Base-by-base conservation (phyloP, 2,797 vertebrate genomes). In the Tinamus major region DNA sequence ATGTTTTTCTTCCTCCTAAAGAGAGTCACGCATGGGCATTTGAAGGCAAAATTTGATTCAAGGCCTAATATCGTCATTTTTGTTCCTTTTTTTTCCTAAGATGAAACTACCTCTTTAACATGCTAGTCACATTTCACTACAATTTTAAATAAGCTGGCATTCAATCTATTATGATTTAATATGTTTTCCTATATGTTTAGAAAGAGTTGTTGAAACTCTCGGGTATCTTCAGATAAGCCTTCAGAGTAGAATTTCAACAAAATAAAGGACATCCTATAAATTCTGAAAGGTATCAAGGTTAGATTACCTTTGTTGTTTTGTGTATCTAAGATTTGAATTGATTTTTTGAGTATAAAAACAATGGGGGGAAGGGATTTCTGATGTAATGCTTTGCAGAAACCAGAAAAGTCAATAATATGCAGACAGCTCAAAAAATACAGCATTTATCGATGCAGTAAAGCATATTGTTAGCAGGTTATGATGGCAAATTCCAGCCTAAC, bases 281-380 rank as follows among this genome's bases (percentile, higher is more conserved):
- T 76, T 80, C 68, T 63, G 35, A 93, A 90, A 89, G 82, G 63
- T 55, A 91, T 78, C 87, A 90, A 87, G 80, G 63, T 89, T 94
- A 88, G 55, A 92, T 89, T 91, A 95, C 78, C 63, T 90, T 92
- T 93, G 90, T 84, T 95, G 42, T 64, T 92, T 91, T 92, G 74
- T 96, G 93, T 89, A 83, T 69, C 87, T 88, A 88, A 68, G 87
- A 93, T 92, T 87, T 92, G 64, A 93, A 97, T 96, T 94, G 94
- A 96, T 96, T 97, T 97, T 96, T 93, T 85, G 87, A 35, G 51
- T 75, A 79, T 67, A 79, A 93, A 94, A 96, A 97, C 91, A 95
- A 93, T 26, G 41, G 75, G 84, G 86, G 92, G 91, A 91, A 89
- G 85, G 71, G 77, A 91, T 51, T 91, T 89, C 61, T 91, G 93